Evolutionary conservation across 1,140 invertebrate genomes (phyloP), one percentile per base, ranked within the genome.

Genomic region (Oncopodura yosiiana): DNA sequence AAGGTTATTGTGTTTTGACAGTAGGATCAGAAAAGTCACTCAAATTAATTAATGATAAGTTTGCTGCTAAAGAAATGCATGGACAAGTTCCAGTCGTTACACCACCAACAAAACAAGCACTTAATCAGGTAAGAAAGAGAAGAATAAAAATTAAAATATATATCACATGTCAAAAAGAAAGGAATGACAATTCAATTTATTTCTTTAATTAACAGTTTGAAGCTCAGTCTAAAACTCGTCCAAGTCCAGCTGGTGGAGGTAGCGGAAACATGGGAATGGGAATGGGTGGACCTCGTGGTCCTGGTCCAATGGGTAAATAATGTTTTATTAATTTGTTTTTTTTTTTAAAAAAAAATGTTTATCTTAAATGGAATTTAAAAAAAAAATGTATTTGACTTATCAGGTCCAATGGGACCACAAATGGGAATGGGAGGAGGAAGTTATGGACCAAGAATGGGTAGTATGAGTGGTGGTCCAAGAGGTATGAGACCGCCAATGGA

Each of bases 41-140:
- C 65, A 78, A 90, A 55, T 76, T 83, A 53, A 85, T 93, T 37
- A 81, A 98, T 78, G 94, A 99, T 49, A 82, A 89, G 60, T 74
- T 99, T 36, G 83, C 87, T 0, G 93, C 94, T 69, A 93, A 90
- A 68, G 91, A 95, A 66, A 75, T 99, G 12, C 90, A 99, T 70
- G 94, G 94, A 24, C 93, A 97, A 69, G 82, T 81, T 66, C 92
- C 92, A 1, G 81, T 92, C 46, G 94, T 98, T 30, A 95, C 94
- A 18, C 84, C 86, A 68, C 94, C 92, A 32, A 97, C 86, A 50
- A 96, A 95, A 75, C 87, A 93, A 71, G 85, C 87, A 53, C 74
- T 87, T 26, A 78, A 75, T 61, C 78, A 78, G 69, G 72, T 70
- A 58, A 66, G 48, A 24, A 18, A n/a, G n/a, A n/a, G n/a, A n/a